Evolutionary conservation across 2,888 invertebrate genomes (phyloP).

Genomic region (Anorthoa munda): DNA sequence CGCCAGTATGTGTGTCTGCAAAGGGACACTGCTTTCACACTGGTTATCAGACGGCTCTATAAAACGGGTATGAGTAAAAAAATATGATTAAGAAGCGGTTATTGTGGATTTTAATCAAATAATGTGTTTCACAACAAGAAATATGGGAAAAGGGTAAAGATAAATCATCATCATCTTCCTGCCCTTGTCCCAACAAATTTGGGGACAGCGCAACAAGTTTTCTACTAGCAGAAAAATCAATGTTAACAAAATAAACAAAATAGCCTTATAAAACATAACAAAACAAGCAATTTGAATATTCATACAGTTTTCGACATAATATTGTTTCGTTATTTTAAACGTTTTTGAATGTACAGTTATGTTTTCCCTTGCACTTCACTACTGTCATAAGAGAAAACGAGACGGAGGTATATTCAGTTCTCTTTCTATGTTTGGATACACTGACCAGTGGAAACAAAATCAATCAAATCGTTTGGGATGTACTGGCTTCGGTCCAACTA

Average conservation of each 20-base stretch:
- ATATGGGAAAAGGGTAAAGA: background rate
- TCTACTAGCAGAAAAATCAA: background rate
- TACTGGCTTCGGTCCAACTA: background rate
- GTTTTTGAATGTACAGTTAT: background rate
- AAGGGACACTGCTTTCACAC: no score
- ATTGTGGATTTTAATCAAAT: no score
- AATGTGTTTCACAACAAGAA: background rate
- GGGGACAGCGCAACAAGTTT: no score
- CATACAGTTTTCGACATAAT: background rate
- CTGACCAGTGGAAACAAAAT: background rate
- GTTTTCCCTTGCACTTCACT: slow-evolving; percentile 45
- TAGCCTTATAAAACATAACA: background rate
- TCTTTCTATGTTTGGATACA: slow-evolving; percentile 60
- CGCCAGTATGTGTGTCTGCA: no score
- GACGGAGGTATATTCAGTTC: slow-evolving; percentile 14
- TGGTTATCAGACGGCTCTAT: no score
- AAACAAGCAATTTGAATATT: background rate
- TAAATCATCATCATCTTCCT: no score
- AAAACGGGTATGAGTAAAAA: no score
- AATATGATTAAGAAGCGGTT: background rate
- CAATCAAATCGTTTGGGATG: background rate
- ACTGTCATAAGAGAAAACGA: slow-evolving; percentile 34
- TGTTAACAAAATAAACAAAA: background rate
- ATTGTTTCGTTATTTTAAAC: background rate
- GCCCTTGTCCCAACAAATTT: no score